A percentile compares a stretch with the other conserved stretches of the same genome.
These are phyloP conservation scores for Mesochorus sp. DNA, from an alignment of 2,888 invertebrate genomes.

Conservation along the genomic window DNA sequence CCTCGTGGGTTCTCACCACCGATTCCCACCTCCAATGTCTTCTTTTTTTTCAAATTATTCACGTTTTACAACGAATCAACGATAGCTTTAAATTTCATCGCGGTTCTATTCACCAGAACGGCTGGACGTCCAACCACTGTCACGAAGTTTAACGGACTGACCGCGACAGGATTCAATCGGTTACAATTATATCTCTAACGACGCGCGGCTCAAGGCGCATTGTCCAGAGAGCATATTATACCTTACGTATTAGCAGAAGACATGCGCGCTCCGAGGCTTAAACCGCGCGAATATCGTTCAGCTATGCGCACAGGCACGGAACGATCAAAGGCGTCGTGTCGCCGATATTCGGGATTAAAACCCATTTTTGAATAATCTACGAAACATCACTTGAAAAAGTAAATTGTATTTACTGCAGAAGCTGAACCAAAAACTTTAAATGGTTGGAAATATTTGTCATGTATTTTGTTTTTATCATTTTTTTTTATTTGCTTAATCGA, in stretches of 20 bases:
- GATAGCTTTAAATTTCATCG: too few species aligned
- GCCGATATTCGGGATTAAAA: neutral
- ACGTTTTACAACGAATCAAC: too few species aligned
- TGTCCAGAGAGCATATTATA: constrained; percentile 64
- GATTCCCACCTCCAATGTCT: too few species aligned
- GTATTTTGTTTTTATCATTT: too few species aligned
- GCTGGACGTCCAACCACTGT: neutral
- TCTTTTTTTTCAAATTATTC: too few species aligned
- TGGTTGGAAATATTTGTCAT: too few species aligned
- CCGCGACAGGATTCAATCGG: constrained; percentile 26
- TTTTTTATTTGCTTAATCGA: too few species aligned
- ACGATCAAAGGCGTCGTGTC: neutral
- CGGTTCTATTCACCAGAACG: neutral
- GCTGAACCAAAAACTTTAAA: too few species aligned
- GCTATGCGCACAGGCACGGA: constrained; percentile 54
- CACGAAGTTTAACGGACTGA: neutral
- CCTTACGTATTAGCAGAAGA: constrained; percentile 68
- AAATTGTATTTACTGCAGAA: too few species aligned
- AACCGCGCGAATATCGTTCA: constrained; percentile 41
- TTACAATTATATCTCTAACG: constrained; percentile 57
- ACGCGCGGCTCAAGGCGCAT: constrained; percentile 59
- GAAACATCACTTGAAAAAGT: too few species aligned
- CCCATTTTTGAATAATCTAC: neutral
- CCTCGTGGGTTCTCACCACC: too few species aligned
- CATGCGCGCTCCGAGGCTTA: constrained; percentile 69